Evolutionary conservation across 2,797 vertebrate species (phyloP).

Genomic region (Champsocephalus gunnari): DNA sequence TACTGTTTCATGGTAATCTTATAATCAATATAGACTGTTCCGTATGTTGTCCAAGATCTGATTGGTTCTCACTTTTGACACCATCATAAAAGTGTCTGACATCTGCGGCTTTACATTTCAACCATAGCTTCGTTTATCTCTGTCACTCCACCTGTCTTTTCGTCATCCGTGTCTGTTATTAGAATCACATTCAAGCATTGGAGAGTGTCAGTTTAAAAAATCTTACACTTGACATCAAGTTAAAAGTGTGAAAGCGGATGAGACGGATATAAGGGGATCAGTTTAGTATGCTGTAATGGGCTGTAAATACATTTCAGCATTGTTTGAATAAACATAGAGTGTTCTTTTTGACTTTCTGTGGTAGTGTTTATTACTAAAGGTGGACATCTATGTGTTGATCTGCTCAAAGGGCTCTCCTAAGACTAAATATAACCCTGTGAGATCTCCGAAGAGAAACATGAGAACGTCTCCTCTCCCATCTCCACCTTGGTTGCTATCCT

Average conservation of each 20-base stretch:
- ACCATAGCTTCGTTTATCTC: slow-evolving; percentile 53
- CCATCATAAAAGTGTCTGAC: slow-evolving; percentile 62
- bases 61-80: slow-evolving; percentile 50
- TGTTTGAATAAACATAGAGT: slow-evolving; percentile 45
- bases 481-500: slow-evolving; percentile 61
- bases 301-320: slow-evolving; percentile 32
- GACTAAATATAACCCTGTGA: slow-evolving; percentile 79
- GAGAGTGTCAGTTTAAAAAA: slow-evolving; percentile 37
- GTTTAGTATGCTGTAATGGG: slow-evolving; percentile 35
- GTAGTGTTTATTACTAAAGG: slow-evolving; percentile 78
- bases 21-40: slow-evolving; percentile 20
- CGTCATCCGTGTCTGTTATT: slow-evolving; percentile 56
- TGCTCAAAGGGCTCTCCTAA: slow-evolving; percentile 77
- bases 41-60: slow-evolving; percentile 25
- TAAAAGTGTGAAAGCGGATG: slow-evolving; percentile 34
- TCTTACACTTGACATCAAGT: slow-evolving; percentile 35
- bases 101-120: slow-evolving; percentile 62
- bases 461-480: slow-evolving; percentile 72
- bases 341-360: slow-evolving; percentile 54
- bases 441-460: slow-evolving; percentile 79
- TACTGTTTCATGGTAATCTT: background rate
- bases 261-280: slow-evolving; percentile 32
- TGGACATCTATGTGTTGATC: slow-evolving; percentile 73
- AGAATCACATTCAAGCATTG: slow-evolving; percentile 32
- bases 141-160: slow-evolving; percentile 74